Conservation (phyloP, 2,797 vertebrate species). For the Novumbra hubbsi region DNA sequence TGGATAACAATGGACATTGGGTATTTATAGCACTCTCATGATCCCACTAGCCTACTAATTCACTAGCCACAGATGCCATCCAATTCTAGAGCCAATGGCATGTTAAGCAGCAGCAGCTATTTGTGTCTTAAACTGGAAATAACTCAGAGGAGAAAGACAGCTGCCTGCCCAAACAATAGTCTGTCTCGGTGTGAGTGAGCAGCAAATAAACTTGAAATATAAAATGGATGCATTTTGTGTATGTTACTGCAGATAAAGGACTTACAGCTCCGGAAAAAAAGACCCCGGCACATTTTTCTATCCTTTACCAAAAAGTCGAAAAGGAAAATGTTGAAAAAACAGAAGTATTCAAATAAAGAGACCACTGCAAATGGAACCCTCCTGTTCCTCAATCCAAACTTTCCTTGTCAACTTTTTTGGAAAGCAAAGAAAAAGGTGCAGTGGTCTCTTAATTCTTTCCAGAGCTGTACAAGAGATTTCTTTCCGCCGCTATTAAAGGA, state of each 20-base stretch:
- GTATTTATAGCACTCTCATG: slow-evolving; percentile 68
- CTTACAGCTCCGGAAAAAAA: no score
- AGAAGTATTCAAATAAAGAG: no score
- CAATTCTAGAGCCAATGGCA: slow-evolving; percentile 45
- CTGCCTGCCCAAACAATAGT: slow-evolving; percentile 40
- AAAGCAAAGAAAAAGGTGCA: no score
- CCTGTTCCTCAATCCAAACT: no score
- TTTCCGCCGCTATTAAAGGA: not conserved
- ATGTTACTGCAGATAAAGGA: not conserved
- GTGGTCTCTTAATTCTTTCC: no score
- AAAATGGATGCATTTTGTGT: not conserved
- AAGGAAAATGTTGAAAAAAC: no score
- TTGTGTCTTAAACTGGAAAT: slow-evolving; percentile 49
- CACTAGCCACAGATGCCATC: slow-evolving; percentile 26
- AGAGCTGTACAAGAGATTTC: not conserved
- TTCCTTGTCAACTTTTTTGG: no score
- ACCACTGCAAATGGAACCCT: no score
- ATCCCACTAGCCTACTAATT: slow-evolving; percentile 38
- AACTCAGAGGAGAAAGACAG: slow-evolving; percentile 52
- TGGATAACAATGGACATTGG: slow-evolving; percentile 23
- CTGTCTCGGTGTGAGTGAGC: not conserved
- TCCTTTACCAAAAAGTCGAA: no score
- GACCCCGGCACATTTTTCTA: no score
- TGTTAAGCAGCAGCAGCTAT: slow-evolving; percentile 57
- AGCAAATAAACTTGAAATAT: not conserved